Base-by-base conservation (phyloP, 1,140 invertebrate genomes). In the Polypedilum pembai region DNA sequence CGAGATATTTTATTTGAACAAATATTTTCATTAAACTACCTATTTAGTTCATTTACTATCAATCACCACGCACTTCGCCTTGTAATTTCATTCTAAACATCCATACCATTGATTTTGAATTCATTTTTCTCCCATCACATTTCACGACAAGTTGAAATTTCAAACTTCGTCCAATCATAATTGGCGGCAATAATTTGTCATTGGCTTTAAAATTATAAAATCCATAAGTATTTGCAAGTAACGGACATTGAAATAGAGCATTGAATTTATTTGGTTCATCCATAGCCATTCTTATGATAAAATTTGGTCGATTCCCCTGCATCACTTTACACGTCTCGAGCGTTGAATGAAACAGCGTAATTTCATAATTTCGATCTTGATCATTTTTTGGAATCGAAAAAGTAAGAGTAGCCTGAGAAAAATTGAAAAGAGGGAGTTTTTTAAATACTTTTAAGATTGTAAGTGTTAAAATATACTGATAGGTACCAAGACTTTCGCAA, bases 181-280 rank as follows among this genome's bases (percentile, higher is more conserved):
- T 18, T 69, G 65, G 5, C 7, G 65, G 65, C 1, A 69, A 12
- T 18, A 18, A 69, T 69, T 69, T 69, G 18, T 18, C 65, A 69
- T 18, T 69, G 15, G 65, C n/a, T 7, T 21, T 69, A 5, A 69
- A 69, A 69, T 69, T 69, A 20, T 69, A 69, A 7, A 69, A 69
- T 18, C 65, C 20, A 21, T 69, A 69, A 20, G 17, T 69, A 10
- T 69, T n/a, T 69, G n/a, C 18, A 1, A 18, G 65, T 7, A 69
- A 69, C 7, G 65, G 65, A 69, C 65, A 69, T 69, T n/a, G 17
- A 18, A 18, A 69, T 20, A 18, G 4, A 21, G 17, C 17, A 12
- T 10, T 18, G 8, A 21, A 20, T 21, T 69, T 69, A 18, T 69
- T 21, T 18, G 18, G 18, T 3, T 69, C 65, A 20, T 69, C 65